Evolutionary conservation across 2,113 vertebrate species (phyloP).

Genomic region (Hippocampus abdominalis): DNA sequence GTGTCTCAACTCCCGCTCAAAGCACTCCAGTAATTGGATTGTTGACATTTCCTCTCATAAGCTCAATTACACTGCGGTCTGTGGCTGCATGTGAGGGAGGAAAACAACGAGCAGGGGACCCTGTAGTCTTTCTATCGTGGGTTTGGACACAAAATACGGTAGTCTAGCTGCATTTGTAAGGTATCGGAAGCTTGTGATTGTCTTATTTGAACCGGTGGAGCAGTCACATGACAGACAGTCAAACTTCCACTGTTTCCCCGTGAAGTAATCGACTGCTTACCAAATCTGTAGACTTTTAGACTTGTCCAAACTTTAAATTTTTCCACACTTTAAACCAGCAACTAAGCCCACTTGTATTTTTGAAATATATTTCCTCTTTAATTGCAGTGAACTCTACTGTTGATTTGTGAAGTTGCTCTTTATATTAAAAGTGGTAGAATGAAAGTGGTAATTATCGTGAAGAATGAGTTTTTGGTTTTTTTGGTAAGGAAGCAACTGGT

Average conservation of each 20-base stretch:
- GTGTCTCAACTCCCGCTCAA: conserved; percentile 56
- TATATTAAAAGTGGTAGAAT: conserved; percentile 67
- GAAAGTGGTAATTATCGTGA: conserved; percentile 61
- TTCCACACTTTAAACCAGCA: conserved; percentile 65
- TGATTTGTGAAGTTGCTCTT: conserved; percentile 79
- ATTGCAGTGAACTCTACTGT: conserved; percentile 64
- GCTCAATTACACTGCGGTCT: conserved; percentile 53
- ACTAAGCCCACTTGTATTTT: conserved; percentile 58
- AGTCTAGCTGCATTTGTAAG: conserved; percentile 61
- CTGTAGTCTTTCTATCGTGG: conserved; percentile 56
- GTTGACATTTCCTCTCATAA: conserved; percentile 58
- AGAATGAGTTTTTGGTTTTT: conserved; percentile 34
- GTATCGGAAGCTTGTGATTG: conserved; percentile 57
- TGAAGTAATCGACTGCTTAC: conserved; percentile 55
- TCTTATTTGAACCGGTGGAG: conserved; percentile 47
- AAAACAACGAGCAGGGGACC: conserved; percentile 22
- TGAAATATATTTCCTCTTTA: conserved; percentile 51
- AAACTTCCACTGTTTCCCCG: conserved; percentile 39
- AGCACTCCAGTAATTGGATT: conserved; percentile 57
- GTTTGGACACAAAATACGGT: conserved; percentile 55
- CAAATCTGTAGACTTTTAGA: conserved; percentile 63
- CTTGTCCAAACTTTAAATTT: conserved; percentile 64
- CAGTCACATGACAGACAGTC: conserved; percentile 6
- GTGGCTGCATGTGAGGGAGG: conserved; percentile 37
- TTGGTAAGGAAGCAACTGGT: conserved; percentile 58